A percentile compares a stretch with the other conserved stretches of the same genome.
Evolutionary conservation across 2,888 invertebrate genomes (phyloP).

Genomic region (Leptura quadrifasciata): DNA sequence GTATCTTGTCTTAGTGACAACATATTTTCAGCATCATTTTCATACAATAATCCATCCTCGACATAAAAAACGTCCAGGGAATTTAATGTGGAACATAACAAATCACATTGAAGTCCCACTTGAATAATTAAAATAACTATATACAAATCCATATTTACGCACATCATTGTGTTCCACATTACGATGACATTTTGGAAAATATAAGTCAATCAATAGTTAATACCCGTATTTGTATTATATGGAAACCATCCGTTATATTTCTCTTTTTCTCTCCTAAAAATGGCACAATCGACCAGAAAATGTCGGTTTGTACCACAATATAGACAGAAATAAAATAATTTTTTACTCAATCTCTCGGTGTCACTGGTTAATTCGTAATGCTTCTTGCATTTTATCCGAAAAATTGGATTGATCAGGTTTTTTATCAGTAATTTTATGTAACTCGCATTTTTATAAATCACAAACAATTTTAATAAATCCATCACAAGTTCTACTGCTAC

Average conservation of each 20-base stretch:
- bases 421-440: conserved; percentile 33
- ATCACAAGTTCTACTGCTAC: conserved; percentile 34
- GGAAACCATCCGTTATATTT: conserved; percentile 47
- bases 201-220: conserved; percentile 40
- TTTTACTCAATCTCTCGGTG: neutral
- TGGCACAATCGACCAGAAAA: conserved; percentile 26
- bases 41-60: conserved; percentile 31
- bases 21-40: conserved; percentile 7
- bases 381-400: conserved; percentile 23
- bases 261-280: conserved; percentile 20
- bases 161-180: conserved; percentile 38
- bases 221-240: conserved; percentile 28
- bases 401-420: conserved; percentile 12
- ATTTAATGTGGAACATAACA: conserved; percentile 41
- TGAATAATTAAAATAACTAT: conserved; percentile 42
- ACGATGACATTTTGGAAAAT: conserved; percentile 44
- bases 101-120: conserved; percentile 50
- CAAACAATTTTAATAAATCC: conserved; percentile 36
- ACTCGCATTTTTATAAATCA: conserved; percentile 37
- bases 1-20: neutral
- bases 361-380: conserved; percentile 12
- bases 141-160: conserved; percentile 45
- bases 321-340: conserved; percentile 22
- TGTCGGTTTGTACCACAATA: conserved; percentile 20
- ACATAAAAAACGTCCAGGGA: conserved; percentile 36